Conservation (phyloP, 2,888 invertebrate genomes). For the Macrophya alboannulata region DNA sequence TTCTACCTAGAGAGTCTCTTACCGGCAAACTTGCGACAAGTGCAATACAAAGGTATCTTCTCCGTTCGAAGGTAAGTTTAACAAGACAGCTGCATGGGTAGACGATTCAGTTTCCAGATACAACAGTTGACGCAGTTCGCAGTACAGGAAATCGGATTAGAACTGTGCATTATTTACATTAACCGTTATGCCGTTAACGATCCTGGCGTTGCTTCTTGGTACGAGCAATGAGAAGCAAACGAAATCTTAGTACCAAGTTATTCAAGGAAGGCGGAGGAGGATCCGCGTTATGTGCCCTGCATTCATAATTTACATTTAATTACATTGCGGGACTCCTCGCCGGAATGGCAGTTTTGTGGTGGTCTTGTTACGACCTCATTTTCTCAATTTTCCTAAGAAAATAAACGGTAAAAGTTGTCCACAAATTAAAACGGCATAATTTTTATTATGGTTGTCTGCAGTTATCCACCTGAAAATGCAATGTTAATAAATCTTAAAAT, state of each 20-base stretch:
- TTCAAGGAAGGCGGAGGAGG: not conserved
- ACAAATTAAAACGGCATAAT: slow-evolving; percentile 16
- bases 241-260: slow-evolving; percentile 40
- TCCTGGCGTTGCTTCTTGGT: slow-evolving; percentile 27
- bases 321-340: slow-evolving; percentile 26
- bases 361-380: slow-evolving; percentile 37
- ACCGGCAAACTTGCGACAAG: not conserved
- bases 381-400: slow-evolving; percentile 38
- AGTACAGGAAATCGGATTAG: slow-evolving; percentile 39
- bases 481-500: not conserved
- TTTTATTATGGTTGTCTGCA: not conserved
- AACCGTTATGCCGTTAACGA: slow-evolving; percentile 40
- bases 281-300: slow-evolving; percentile 43
- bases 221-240: slow-evolving; percentile 24
- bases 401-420: slow-evolving; percentile 24
- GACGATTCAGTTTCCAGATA: slow-evolving; percentile 37
- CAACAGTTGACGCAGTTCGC: slow-evolving; percentile 22
- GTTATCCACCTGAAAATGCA: slow-evolving; percentile 6
- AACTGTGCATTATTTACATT: slow-evolving; percentile 36
- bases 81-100: not conserved
- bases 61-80: slow-evolving; percentile 30
- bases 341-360: slow-evolving; percentile 14
- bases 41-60: not conserved
- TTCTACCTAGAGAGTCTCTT: not conserved
- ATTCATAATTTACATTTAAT: slow-evolving; percentile 54